Base-by-base conservation (phyloP, 2,113 vertebrate species). In the Callaeas wilsoni region DNA sequence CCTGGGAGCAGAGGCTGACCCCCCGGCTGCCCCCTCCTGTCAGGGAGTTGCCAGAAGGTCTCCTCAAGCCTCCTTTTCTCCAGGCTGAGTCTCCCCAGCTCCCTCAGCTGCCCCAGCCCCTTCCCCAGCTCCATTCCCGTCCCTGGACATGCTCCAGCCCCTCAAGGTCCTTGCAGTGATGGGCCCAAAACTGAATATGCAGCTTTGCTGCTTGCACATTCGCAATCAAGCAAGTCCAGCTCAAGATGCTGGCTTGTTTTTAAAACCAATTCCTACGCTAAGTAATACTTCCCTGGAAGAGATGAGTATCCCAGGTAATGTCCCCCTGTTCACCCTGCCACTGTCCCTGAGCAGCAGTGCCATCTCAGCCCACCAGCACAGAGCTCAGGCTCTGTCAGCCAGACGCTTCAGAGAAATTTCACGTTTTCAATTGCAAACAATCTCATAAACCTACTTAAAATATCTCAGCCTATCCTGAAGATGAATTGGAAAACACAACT, bases 401-500 rank as follows among this genome's bases (percentile, higher is more conserved):
- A 50, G 23, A 23, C 22, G 13, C 57, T 27, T 35, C 46, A 44
- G 32, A 60, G 26, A 39, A 52, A 79, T 62, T 23, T 41, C 3
- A 2, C 21, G 15, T 64, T 74, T 68, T 33, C 78, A 30, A 29
- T 5, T 6, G 35, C 13, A 33, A 79, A 86, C 71, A 41, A 64
- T 44, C 68, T 32, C 53, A 60, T 21, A 60, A 91, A 88, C 23
- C 44, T 47, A 32, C 87, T 32, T 57, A 78, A 95, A 94, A 85
- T 93, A 87, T 12, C 85, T 73, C 82, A 67, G 80, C 49, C 26
- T 37, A 39, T 93, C 83, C 63, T 52, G 44, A 95, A 83, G 70
- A 80, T 47, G 87, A 89, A 67, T 26, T 64, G 80, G 68, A 85
- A 81, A 96, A 63, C 60, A 63, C 63, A 65, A 95, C 79, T 42